Percentiles rank a stretch among this genome's conserved stretches.
Evolutionary conservation across 2,113 vertebrate genomes (phyloP).

Genomic region (Dasyurus viverrinus): DNA sequence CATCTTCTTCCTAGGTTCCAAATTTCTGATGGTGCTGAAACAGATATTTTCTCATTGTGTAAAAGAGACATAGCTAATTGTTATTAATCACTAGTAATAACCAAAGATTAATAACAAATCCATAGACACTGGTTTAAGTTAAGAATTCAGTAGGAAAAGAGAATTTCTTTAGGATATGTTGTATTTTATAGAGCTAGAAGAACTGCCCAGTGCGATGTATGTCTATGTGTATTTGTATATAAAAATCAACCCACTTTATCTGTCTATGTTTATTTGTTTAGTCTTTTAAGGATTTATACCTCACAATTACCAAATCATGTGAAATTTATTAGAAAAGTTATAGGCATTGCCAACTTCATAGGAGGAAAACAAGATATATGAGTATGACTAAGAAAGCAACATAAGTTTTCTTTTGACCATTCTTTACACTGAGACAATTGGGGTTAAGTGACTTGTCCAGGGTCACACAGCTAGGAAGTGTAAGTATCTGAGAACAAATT

Average conservation of each 20-base stretch:
- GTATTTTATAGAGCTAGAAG: background rate
- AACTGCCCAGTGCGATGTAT: background rate
- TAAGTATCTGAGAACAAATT: too few species aligned
- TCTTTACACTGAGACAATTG: too few species aligned
- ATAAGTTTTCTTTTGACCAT: background rate
- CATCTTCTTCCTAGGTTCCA: background rate
- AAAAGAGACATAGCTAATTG: background rate
- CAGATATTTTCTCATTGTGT: background rate
- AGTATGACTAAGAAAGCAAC: background rate
- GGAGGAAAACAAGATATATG: background rate
- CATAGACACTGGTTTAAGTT: background rate
- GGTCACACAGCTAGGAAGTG: too few species aligned
- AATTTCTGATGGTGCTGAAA: background rate
- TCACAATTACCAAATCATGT: background rate
- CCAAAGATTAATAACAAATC: background rate
- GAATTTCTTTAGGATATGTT: background rate
- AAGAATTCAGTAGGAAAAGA: background rate
- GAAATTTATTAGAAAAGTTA: background rate
- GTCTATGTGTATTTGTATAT: background rate
- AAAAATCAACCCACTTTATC: background rate
- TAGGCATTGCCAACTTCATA: background rate
- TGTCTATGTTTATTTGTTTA: background rate
- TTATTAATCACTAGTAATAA: background rate
- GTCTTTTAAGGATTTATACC: background rate
- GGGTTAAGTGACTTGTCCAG: too few species aligned